A percentile compares a stretch with the other conserved stretches of the same genome.
These are phyloP conservation scores for Nanger granti DNA, from an alignment of 2,113 vertebrate genomes.

Conservation along the genomic window DNA sequence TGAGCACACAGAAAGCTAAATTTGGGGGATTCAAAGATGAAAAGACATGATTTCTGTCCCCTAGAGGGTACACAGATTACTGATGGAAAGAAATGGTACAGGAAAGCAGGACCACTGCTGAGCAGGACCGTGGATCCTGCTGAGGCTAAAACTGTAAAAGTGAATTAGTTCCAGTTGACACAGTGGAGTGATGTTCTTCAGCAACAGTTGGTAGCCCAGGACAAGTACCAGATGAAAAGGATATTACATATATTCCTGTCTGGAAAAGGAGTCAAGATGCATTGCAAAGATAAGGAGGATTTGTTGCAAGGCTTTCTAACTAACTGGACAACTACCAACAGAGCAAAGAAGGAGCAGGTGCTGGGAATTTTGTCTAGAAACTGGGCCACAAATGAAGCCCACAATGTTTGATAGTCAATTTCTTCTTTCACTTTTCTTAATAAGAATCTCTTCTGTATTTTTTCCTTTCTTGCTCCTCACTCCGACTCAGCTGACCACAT, in stretches of 20 bases:
- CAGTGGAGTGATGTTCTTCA: rapidly evolving
- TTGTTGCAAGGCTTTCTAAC: background rate
- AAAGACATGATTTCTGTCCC: rapidly evolving
- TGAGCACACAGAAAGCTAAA: background rate
- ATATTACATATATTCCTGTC: background rate
- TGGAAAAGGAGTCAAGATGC: background rate
- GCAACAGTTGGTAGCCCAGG: background rate
- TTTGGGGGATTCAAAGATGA: background rate
- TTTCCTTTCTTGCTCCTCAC: rapidly evolving
- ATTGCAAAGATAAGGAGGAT: background rate
- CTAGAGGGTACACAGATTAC: background rate
- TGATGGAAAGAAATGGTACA: rapidly evolving
- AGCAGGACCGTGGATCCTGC: background rate
- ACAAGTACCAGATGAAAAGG: background rate
- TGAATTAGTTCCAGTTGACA: rapidly evolving
- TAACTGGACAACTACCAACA: rapidly evolving
- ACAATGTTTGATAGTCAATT: background rate
- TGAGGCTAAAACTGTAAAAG: background rate
- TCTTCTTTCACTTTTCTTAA: background rate
- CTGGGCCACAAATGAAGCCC: too few relatives aligned
- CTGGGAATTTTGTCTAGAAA: background rate
- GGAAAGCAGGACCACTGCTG: background rate
- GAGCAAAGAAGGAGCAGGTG: rapidly evolving
- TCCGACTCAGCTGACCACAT: background rate
- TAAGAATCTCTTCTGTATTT: background rate